Evolutionary conservation across 2,113 vertebrate species (phyloP).

Genomic region (Boleophthalmus pectinirostris): DNA sequence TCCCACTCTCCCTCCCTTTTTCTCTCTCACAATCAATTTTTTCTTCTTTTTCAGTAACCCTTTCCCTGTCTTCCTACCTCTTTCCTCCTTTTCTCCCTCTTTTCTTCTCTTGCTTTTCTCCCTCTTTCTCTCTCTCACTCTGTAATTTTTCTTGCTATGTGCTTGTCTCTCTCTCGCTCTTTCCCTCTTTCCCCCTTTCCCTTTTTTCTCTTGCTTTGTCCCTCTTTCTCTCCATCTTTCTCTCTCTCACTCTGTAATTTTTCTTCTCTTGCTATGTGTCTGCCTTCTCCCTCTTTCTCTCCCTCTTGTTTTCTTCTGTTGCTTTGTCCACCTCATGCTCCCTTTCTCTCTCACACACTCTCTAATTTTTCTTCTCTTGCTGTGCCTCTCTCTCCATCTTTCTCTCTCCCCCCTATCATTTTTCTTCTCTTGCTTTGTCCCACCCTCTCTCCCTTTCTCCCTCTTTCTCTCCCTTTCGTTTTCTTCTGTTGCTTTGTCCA

Average conservation of each 20-base stretch:
- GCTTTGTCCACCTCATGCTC: not conserved
- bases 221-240: not conserved
- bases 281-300: not conserved
- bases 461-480: not conserved
- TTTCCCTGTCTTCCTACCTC: not conserved
- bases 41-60: too few species aligned
- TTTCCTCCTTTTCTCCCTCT: not conserved
- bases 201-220: not conserved
- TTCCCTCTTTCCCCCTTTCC: not conserved
- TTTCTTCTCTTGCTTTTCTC: not conserved
- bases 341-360: too few species aligned
- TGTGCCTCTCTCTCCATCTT: too few species aligned
- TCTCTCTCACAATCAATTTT: not conserved
- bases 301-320: not conserved
- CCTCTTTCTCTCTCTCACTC: not conserved
- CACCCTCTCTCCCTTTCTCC: not conserved
- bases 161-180: not conserved
- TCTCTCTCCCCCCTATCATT: not conserved
- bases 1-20: not conserved
- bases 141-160: too few species aligned
- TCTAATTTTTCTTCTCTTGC: not conserved
- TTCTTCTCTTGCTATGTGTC: not conserved
- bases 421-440: not conserved
- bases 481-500: not conserved
- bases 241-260: not conserved